Evolutionary conservation across 2,797 vertebrate genomes (phyloP).

Genomic region (Pipistrellus pygmaeus): DNA sequence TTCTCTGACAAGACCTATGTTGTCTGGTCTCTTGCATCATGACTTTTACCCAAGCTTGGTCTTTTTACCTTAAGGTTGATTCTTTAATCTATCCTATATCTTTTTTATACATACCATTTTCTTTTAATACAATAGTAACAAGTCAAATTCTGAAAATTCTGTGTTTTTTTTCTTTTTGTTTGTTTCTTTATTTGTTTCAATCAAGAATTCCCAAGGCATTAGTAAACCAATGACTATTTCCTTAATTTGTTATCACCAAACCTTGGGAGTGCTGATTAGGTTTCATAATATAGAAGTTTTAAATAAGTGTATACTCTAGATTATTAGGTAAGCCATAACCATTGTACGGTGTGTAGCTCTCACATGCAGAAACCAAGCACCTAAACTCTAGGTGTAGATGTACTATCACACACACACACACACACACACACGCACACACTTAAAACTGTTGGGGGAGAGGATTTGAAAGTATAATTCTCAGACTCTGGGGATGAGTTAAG

Average conservation of each 20-base stretch:
- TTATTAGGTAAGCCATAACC: background rate
- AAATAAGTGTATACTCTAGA: background rate
- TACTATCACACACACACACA: background rate
- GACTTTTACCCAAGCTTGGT: background rate
- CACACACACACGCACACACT: background rate
- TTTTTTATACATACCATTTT: background rate
- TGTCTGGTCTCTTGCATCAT: background rate
- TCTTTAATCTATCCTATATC: background rate
- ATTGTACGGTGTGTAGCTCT: background rate
- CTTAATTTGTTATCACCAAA: background rate
- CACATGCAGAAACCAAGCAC: background rate
- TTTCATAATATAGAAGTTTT: background rate
- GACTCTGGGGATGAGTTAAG: background rate
- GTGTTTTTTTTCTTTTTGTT: background rate
- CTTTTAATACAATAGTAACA: background rate
- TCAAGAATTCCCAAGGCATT: background rate
- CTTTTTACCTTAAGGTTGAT: background rate
- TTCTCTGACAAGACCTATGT: background rate
- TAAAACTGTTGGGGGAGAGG: background rate
- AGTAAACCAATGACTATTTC: background rate
- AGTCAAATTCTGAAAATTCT: background rate
- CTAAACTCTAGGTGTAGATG: background rate
- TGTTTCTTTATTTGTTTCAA: no score
- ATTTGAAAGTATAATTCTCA: background rate
- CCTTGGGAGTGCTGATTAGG: background rate